Evolutionary conservation across 2,113 vertebrate species (phyloP).

Genomic region (Anarhynchus alexandrinus): DNA sequence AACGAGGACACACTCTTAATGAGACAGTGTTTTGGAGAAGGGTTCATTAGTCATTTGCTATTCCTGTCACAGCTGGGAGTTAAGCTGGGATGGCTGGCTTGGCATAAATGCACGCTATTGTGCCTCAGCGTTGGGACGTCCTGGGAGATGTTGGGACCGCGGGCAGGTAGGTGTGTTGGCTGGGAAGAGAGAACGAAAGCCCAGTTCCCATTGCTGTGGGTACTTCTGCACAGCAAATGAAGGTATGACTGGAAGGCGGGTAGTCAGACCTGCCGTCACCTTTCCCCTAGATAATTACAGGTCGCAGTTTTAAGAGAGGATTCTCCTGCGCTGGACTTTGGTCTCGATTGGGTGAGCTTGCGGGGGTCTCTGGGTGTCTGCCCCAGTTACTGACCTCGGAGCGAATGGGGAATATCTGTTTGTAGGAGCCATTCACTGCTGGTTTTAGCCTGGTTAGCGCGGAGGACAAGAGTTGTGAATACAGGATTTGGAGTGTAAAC

Average conservation of each 20-base stretch:
- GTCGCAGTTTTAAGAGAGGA: neutral
- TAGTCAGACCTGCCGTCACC: neutral
- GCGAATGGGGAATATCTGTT: neutral
- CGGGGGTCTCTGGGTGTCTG: no score
- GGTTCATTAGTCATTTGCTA: conserved; percentile 34
- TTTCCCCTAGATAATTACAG: no score
- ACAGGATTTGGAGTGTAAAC: neutral
- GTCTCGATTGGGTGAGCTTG: neutral
- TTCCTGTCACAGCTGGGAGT: conserved; percentile 32
- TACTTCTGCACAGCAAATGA: neutral
- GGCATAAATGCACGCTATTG: neutral
- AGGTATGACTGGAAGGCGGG: neutral
- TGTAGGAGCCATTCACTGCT: accelerated
- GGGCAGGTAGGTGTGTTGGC: neutral
- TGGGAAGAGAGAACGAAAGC: neutral
- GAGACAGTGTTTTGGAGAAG: conserved; percentile 27
- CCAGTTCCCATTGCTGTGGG: neutral
- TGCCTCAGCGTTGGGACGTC: neutral
- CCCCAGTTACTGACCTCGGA: neutral
- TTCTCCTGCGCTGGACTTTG: neutral
- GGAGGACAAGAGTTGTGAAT: neutral
- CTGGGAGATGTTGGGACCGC: neutral
- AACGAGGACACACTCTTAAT: conserved; percentile 40
- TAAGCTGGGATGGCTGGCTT: neutral
- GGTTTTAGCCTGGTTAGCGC: neutral